These are phyloP conservation scores for Rhynchotus rufescens DNA, from an alignment of 2,797 vertebrate species.

Conservation along the genomic window DNA sequence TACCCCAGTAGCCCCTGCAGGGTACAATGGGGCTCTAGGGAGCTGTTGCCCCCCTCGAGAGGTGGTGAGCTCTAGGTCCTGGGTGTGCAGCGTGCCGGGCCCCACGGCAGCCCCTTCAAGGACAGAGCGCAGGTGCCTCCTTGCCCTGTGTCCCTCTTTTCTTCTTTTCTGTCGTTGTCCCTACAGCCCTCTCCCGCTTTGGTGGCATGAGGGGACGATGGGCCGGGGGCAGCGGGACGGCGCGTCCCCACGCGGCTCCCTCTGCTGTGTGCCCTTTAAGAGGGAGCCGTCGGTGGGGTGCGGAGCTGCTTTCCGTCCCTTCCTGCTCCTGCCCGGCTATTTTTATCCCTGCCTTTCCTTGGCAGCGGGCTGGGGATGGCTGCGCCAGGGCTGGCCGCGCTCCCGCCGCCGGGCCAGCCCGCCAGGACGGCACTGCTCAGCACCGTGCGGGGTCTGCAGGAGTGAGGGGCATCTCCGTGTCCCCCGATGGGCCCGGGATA, in stretches of 20 bases:
- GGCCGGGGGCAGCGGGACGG: background rate
- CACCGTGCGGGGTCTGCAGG: rapidly evolving
- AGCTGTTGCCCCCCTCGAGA: too few species aligned
- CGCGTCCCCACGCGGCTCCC: background rate
- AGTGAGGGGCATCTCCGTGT: rapidly evolving
- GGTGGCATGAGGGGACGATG: background rate
- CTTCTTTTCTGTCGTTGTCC: too few species aligned
- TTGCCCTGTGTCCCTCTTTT: background rate
- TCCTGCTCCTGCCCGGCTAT: background rate
- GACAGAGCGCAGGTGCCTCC: background rate
- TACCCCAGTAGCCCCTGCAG: rapidly evolving
- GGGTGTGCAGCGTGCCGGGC: background rate
- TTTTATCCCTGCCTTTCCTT: background rate
- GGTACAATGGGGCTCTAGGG: background rate
- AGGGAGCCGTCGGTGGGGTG: background rate
- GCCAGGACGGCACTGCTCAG: background rate
- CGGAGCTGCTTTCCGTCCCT: background rate
- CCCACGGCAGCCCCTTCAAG: rapidly evolving
- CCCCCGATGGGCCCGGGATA: too few species aligned
- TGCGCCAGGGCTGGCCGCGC: background rate
- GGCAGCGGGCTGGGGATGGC: background rate
- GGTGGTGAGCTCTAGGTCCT: background rate
- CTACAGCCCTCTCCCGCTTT: background rate
- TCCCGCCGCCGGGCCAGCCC: background rate
- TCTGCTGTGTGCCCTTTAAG: background rate